Conservation (phyloP, 2,113 vertebrate genomes). For the Python bivittatus region DNA sequence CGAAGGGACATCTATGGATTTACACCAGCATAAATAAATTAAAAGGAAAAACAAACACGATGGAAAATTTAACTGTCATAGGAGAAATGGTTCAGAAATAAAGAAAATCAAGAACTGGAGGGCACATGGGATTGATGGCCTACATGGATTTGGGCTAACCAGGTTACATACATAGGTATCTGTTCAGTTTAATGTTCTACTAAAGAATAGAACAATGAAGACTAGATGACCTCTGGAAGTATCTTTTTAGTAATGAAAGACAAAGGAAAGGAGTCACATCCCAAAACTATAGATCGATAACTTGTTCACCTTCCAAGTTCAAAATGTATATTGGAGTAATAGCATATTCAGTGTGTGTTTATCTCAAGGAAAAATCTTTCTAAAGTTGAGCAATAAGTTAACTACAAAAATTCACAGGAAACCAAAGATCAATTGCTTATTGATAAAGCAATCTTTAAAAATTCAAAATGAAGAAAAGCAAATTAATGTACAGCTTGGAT, state of each 20-base stretch:
- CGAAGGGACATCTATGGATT: background rate
- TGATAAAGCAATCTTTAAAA: background rate
- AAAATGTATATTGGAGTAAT: background rate
- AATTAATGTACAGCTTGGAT: background rate
- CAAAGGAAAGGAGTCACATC: background rate
- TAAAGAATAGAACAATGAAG: background rate
- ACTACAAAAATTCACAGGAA: background rate
- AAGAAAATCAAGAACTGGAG: background rate
- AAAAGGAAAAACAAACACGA: background rate
- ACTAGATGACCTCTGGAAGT: no score
- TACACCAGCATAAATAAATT: background rate
- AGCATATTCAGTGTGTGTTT: background rate
- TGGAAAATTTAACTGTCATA: background rate
- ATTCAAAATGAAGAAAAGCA: background rate
- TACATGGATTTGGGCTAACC: background rate
- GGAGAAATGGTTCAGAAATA: background rate
- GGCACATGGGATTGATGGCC: background rate
- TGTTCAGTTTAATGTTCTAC: background rate
- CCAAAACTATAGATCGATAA: background rate
- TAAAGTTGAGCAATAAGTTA: background rate
- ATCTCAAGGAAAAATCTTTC: background rate
- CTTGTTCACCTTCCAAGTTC: background rate
- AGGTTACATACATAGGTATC: background rate
- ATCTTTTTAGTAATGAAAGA: background rate
- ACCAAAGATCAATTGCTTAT: background rate